phyloP scores from a whole-genome alignment of 2,113 vertebrate species.

The Phrynosoma blainvillii region DNA sequence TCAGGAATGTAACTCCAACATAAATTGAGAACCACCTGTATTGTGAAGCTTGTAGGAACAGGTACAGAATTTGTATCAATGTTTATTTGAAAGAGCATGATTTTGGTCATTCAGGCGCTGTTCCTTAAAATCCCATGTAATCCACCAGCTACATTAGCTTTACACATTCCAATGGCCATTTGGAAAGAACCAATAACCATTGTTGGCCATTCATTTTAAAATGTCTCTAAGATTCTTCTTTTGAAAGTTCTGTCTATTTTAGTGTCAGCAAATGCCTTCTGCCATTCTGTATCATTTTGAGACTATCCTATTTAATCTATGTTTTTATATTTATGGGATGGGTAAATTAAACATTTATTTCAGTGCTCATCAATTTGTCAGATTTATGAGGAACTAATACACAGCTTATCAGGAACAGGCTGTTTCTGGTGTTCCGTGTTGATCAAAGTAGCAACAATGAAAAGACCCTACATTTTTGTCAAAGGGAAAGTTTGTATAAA shows the following conservation, averaged over 20 bases:
- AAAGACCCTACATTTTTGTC: neutral
- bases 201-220: neutral
- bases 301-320: neutral
- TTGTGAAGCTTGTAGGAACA: neutral
- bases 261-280: neutral
- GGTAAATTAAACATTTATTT: neutral
- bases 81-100: neutral
- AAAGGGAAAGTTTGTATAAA: neutral
- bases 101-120: neutral
- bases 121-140: neutral
- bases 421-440: neutral
- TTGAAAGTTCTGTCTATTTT: neutral
- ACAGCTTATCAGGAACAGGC: neutral
- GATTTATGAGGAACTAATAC: neutral
- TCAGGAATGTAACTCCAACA: too few species aligned
- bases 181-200: neutral
- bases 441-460: neutral
- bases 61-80: neutral
- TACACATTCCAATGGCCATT: neutral
- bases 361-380: neutral
- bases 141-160: neutral
- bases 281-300: neutral
- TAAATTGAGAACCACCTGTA: too few species aligned
- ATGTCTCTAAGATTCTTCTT: neutral
- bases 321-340: neutral